Evolutionary conservation across 2,113 vertebrate species (phyloP), one percentile per base, ranked within the genome.

Genomic region (Entomyzon cyanotis): DNA sequence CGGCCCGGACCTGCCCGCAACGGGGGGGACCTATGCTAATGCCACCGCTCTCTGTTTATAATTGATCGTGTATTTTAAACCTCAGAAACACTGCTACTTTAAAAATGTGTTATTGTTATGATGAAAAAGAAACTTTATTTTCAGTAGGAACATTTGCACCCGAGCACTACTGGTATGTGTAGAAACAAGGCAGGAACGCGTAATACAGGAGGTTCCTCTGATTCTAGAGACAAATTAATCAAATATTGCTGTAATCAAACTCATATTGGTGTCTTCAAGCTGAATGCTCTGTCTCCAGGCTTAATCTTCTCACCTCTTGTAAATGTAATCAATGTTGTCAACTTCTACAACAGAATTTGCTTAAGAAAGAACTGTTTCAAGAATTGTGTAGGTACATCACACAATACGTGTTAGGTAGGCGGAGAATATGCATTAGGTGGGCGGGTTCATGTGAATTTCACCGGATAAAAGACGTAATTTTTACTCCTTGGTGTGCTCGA

Each of bases 101-200:
- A 9, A 64, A 42, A n/a, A 37, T 3, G 42, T 7, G 10, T 10
- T 31, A 10, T 3, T 39, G 8, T 31, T 21, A 21, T 3, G n/a
- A 35, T 20, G 6, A 41, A 44, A 39, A 8, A n/a, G 28, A 69
- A 11, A 22, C 1, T 8, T 25, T 64, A 5, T 3, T 77, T 52
- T 44, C 6, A 0, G 25, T 20, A 33, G 39, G 21, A 37, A 21
- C 18, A 9, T 30, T n/a, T 70, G 10, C 24, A 35, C 18, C 7
- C 15, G 37, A 11, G 14, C 12, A 2, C 20, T 67, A 23, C 23
- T 1, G 35, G 0, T 21, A 8, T 0, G 1, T 27, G 15, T 23
- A 27, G 21, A 52, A 85, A 50, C 12, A 1, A 62, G 35, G 10
- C 13, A 79, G 44, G 17, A 55, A 13, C 19, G 19, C 0, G 1